phyloP scores from a whole-genome alignment of 2,888 invertebrate species.

The Pteria penguin region DNA sequence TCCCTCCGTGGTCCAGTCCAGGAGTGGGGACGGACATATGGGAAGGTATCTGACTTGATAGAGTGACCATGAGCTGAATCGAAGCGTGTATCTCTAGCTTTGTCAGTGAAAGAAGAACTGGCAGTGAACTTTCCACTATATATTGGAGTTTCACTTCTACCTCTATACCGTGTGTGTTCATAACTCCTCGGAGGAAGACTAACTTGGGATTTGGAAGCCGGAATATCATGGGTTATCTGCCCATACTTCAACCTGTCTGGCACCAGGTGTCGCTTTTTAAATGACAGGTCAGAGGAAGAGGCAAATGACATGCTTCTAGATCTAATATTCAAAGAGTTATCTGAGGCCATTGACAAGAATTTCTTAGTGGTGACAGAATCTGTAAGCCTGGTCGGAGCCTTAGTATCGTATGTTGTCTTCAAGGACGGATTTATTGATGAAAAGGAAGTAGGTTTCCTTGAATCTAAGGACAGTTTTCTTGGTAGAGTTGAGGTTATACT shows the following conservation, averaged over 20 bases:
- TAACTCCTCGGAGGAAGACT: not conserved
- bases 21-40: conserved; percentile 14
- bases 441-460: not conserved
- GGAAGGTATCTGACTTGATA: too few species aligned
- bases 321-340: not conserved
- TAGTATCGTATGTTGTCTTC: conserved; percentile 2
- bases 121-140: not conserved
- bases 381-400: not conserved
- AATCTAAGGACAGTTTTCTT: conserved; percentile 22
- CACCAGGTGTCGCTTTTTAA: conserved; percentile 30
- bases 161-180: not conserved
- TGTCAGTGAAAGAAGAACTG: not conserved
- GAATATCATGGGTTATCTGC: conserved; percentile 4
- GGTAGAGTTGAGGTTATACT: not conserved
- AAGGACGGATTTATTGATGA: not conserved
- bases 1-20: conserved; percentile 12
- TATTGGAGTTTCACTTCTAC: not conserved
- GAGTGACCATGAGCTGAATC: too few species aligned
- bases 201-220: not conserved
- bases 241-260: conserved; percentile 27
- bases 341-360: conserved; percentile 5
- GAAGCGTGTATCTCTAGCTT: too few species aligned
- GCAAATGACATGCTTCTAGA: not conserved
- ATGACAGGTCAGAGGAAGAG: conserved; percentile 16
- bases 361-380: not conserved